Evolutionary conservation across 2,113 vertebrate genomes (phyloP).

Genomic region (Diadophis punctatus): DNA sequence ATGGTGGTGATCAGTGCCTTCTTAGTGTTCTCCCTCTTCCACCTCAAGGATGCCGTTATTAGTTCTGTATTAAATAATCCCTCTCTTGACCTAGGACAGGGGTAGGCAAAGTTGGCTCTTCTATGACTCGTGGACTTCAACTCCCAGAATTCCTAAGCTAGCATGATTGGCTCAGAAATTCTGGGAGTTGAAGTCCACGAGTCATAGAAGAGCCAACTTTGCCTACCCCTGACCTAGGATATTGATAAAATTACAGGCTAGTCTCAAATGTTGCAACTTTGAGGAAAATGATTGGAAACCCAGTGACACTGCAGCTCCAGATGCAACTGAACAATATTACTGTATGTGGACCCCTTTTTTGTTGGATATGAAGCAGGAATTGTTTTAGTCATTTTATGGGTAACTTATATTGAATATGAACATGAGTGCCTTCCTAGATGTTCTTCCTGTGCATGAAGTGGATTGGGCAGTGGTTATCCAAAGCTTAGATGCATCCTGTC

Average conservation of each 20-base stretch:
- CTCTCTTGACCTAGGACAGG: not conserved
- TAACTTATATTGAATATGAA: not conserved
- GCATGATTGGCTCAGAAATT: too few relatives aligned
- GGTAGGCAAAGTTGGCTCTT: too few relatives aligned
- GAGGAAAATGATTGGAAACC: not conserved
- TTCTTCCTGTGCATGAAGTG: not conserved
- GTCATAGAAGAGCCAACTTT: too few relatives aligned
- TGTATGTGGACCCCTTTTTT: not conserved
- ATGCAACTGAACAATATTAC: not conserved
- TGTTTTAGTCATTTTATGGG: not conserved
- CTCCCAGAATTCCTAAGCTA: too few relatives aligned
- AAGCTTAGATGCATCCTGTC: not conserved
- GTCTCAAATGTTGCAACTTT: not conserved
- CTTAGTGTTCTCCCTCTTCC: not conserved
- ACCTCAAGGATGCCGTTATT: not conserved
- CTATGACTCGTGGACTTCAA: too few relatives aligned
- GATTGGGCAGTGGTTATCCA: not conserved
- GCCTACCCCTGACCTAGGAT: not conserved
- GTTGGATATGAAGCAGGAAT: not conserved
- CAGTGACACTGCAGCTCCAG: not conserved
- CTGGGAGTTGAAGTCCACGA: too few relatives aligned
- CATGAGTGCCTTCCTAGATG: not conserved
- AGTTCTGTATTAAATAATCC: not conserved
- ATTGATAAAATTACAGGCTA: not conserved
- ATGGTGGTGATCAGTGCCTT: not conserved